Conservation (phyloP, 1,140 invertebrate genomes). For the Diabrotica virgifera region DNA sequence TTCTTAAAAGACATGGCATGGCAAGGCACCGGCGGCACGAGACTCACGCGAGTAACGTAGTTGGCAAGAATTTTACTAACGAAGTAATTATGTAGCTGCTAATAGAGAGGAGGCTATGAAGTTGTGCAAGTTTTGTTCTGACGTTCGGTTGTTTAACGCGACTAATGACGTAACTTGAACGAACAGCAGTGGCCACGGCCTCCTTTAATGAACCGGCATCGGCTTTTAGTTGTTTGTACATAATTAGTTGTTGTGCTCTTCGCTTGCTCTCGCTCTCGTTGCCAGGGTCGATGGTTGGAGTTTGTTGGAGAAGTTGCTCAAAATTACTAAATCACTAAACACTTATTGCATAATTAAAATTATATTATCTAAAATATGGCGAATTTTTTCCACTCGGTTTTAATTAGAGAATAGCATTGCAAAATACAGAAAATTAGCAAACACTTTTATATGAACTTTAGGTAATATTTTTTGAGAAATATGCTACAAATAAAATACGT, state of each 20-base stretch:
- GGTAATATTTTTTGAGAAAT: too few species aligned
- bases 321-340: too few species aligned
- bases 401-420: too few species aligned
- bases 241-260: slow-evolving; percentile 28
- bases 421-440: too few species aligned
- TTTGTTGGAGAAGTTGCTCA: too few species aligned
- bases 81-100: slow-evolving; percentile 45
- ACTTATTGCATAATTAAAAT: too few species aligned
- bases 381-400: too few species aligned
- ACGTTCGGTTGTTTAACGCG: slow-evolving; percentile 40
- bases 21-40: slow-evolving; percentile 4
- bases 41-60: slow-evolving; percentile 26
- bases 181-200: slow-evolving; percentile 29
- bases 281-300: too few species aligned
- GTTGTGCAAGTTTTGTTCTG: slow-evolving; percentile 40
- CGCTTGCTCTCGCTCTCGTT: neutral
- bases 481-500: too few species aligned
- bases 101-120: slow-evolving; percentile 37
- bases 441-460: too few species aligned
- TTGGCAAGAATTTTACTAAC: slow-evolving; percentile 45
- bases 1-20: neutral
- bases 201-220: slow-evolving; percentile 42
- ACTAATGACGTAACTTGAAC: slow-evolving; percentile 45
- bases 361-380: too few species aligned
- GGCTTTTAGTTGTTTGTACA: slow-evolving; percentile 26